Conservation (phyloP, 2,888 invertebrate genomes). For the Lithophane semibrunnea region DNA sequence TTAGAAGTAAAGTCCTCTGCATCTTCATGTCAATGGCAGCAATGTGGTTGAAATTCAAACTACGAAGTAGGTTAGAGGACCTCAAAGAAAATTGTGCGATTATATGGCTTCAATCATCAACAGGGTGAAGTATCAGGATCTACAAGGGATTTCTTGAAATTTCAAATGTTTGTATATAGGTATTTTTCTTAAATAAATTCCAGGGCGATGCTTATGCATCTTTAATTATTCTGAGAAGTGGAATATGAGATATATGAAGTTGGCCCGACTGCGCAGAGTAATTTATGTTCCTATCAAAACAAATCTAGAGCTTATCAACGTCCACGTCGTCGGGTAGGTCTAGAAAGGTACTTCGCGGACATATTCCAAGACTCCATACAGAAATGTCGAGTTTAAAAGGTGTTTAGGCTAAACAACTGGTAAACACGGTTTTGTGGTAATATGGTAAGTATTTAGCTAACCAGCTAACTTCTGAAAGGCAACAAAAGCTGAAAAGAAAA, state of each 20-base stretch:
- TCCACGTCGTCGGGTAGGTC: too few relatives aligned
- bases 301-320: too few relatives aligned
- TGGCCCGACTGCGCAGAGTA: too few relatives aligned
- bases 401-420: too few relatives aligned
- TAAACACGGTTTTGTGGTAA: too few relatives aligned
- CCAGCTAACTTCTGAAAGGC: neutral
- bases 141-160: neutral
- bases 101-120: conserved; percentile 1
- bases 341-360: too few relatives aligned
- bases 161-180: neutral
- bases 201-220: conserved; percentile 4
- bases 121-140: neutral
- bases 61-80: neutral
- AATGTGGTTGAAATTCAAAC: neutral
- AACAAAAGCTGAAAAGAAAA: too few relatives aligned
- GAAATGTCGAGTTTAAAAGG: too few relatives aligned
- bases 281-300: too few relatives aligned
- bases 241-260: neutral
- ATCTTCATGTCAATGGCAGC: neutral
- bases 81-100: neutral
- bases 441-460: neutral
- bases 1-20: too few relatives aligned
- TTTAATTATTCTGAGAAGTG: conserved; percentile 29
- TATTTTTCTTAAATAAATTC: conserved; percentile 8
- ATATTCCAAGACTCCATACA: too few relatives aligned